Conservation (phyloP, 1,140 invertebrate species). For the Bombus pascuorum region DNA sequence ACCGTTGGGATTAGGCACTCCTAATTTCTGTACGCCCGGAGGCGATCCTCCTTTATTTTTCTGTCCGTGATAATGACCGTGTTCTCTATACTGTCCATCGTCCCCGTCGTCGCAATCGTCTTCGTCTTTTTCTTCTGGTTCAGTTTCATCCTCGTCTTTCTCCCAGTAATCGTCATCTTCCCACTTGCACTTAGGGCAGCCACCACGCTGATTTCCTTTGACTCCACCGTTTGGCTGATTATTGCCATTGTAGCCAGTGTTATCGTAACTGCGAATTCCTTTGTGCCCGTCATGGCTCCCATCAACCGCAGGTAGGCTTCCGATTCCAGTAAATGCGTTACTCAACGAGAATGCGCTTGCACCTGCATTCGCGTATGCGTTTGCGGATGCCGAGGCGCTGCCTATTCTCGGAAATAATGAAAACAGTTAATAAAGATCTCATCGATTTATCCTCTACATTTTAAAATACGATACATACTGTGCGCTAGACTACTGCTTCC, state of each 20-base stretch:
- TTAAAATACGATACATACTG: conserved; percentile 30
- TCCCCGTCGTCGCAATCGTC: conserved; percentile 53
- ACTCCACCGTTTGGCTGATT: neutral
- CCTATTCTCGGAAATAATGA: neutral
- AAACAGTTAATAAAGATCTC: neutral
- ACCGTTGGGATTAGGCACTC: neutral
- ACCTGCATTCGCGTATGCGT: neutral
- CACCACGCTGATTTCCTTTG: conserved; percentile 16
- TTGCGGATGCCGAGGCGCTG: conserved; percentile 15
- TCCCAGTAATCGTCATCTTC: conserved; percentile 62
- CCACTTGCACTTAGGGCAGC: conserved; percentile 59
- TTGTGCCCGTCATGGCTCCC: conserved; percentile 41
- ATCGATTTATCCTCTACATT: too few species aligned
- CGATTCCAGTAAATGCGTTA: neutral
- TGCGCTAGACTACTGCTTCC: neutral
- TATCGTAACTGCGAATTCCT: conserved; percentile 57
- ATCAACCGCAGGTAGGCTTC: neutral
- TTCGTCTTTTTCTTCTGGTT: conserved; percentile 40
- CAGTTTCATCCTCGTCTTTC: conserved; percentile 34
- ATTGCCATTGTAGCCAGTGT: neutral
- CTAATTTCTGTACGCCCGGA: conserved; percentile 36
- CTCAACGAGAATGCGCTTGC: neutral
- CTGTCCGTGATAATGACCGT: neutral
- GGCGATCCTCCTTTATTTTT: neutral
- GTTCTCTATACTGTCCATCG: conserved; percentile 54